A percentile compares a stretch with the other conserved stretches of the same genome.
Conservation (phyloP, 1,140 invertebrate genomes). For the Tigriopus japonicus region DNA sequence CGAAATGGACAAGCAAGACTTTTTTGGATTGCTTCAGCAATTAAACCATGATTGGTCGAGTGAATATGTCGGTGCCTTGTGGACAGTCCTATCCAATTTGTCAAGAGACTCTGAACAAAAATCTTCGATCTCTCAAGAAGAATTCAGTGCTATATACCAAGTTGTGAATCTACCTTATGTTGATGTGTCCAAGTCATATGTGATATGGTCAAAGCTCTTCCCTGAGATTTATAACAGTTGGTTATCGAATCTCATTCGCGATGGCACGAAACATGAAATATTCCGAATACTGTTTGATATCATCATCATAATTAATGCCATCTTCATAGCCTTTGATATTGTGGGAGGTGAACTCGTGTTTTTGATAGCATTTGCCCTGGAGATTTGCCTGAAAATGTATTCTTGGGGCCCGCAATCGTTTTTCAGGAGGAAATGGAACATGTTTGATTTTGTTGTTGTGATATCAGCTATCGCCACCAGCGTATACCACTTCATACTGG, state of each 20-base stretch:
- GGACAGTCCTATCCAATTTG: background rate
- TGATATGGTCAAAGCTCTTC: constrained; percentile 15
- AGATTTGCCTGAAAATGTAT: constrained; percentile 33
- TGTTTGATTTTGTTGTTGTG: constrained; percentile 34
- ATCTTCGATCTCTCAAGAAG: background rate
- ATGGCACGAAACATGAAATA: constrained; percentile 27
- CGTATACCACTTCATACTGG: background rate
- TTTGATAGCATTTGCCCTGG: constrained; percentile 28
- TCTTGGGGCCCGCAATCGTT: constrained; percentile 27
- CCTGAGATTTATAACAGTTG: constrained; percentile 25
- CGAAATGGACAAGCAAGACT: background rate
- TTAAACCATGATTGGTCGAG: background rate
- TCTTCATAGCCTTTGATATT: constrained; percentile 30
- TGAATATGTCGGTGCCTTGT: background rate
- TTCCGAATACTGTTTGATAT: constrained; percentile 33
- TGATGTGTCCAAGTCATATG: background rate
- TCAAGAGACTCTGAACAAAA: background rate
- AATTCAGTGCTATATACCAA: background rate
- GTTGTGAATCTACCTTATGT: background rate
- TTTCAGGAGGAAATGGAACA: constrained; percentile 30
- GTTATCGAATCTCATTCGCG: constrained; percentile 23
- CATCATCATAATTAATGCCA: constrained; percentile 32
- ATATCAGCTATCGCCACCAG: constrained; percentile 27
- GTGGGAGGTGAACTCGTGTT: constrained; percentile 31
- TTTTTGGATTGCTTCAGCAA: background rate